Percentiles rank a stretch among this genome's conserved stretches.
Evolutionary conservation across 1,140 invertebrate species (phyloP).

Genomic region (Hormaphis cornu): DNA sequence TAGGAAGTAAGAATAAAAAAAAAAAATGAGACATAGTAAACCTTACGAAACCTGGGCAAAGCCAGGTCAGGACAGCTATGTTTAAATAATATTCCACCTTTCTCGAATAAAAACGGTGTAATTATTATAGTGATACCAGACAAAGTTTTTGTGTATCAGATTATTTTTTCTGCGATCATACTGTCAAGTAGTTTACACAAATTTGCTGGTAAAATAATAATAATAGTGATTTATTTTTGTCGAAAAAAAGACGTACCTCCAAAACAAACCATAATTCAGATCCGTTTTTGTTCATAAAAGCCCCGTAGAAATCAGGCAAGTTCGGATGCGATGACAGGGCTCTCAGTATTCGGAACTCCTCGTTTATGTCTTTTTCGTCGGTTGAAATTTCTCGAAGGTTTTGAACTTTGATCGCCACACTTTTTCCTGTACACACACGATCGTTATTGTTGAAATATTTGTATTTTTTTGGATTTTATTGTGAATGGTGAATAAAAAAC

Average conservation of each 20-base stretch:
- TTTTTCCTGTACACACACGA: constrained; percentile 44
- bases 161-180: no score
- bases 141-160: no score
- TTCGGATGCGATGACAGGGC: constrained; percentile 68
- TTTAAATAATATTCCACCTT: no score
- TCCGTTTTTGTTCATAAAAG: constrained; percentile 56
- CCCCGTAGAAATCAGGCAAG: constrained; percentile 74
- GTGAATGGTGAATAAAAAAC: neutral
- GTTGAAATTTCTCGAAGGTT: constrained; percentile 55
- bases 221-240: no score
- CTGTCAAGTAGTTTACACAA: no score
- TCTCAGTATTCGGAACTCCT: constrained; percentile 74
- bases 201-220: no score
- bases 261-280: constrained; percentile 74
- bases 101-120: no score
- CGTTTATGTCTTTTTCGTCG: constrained; percentile 59
- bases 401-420: constrained; percentile 73
- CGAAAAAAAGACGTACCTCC: constrained; percentile 54
- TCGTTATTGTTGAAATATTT: constrained; percentile 37
- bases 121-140: no score
- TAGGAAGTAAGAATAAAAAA: no score
- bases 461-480: neutral
- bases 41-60: no score
- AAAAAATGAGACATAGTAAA: no score
- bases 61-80: no score